phyloP scores from a whole-genome alignment of 2,888 invertebrate genomes.

The Fabriciana adippe region DNA sequence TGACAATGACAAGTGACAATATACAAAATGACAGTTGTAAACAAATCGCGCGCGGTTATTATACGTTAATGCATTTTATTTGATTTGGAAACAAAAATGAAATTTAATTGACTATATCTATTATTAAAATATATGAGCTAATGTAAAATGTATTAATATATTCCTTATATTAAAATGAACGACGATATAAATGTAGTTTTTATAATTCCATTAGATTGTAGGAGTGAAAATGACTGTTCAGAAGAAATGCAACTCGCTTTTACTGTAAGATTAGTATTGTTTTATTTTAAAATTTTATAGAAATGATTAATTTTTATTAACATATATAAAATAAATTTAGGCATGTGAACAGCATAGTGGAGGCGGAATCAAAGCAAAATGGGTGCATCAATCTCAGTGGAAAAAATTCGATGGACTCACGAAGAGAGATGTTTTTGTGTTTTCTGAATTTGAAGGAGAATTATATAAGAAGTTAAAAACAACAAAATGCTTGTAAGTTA shows the following conservation, averaged over 20 bases:
- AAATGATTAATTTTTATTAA: constrained; percentile 24
- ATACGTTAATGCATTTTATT: background rate
- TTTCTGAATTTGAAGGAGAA: constrained; percentile 89
- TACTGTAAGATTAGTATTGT: constrained; percentile 68
- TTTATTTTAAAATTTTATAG: constrained; percentile 6
- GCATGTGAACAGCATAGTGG: constrained; percentile 81
- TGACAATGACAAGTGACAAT: background rate
- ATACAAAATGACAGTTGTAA: constrained; percentile 38
- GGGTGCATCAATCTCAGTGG: constrained; percentile 85
- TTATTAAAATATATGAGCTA: background rate
- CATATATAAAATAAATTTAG: constrained; percentile 58
- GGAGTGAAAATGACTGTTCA: constrained; percentile 77
- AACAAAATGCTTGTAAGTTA: constrained; percentile 87
- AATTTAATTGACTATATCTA: background rate
- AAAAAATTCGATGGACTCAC: constrained; percentile 81
- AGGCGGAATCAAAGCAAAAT: constrained; percentile 81
- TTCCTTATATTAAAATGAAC: constrained; percentile 51
- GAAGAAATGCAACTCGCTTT: constrained; percentile 84
- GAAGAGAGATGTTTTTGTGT: constrained; percentile 88
- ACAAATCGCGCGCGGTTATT: constrained; percentile 37
- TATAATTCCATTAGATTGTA: constrained; percentile 76
- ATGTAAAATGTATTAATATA: constrained; percentile 5
- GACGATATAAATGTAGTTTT: constrained; percentile 76
- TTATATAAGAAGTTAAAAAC: constrained; percentile 84
- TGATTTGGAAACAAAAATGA: constrained; percentile 7